Base-by-base conservation (phyloP, 2,113 vertebrate species). In the Loxodonta africana region DNA sequence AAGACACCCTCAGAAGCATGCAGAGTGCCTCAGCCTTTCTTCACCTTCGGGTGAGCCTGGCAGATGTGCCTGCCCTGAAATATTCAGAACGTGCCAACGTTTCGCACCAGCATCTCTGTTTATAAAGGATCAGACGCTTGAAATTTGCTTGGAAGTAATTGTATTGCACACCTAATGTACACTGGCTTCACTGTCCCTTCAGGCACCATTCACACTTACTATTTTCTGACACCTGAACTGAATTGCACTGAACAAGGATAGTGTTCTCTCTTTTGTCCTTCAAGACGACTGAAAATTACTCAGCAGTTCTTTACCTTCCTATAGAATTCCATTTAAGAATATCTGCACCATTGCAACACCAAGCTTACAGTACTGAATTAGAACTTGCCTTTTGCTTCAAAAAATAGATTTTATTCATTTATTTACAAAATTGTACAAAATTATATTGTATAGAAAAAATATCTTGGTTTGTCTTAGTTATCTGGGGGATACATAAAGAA, bases 401-500 rank as follows among this genome's bases (percentile, higher is more conserved):
- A 91, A 89, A 90, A 37, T 48, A 67, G 48, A 44, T 87, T 91
- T 81, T 76, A 82, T 65, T 60, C 53, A 86, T 71, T 92, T 62
- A 26, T 46, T 95, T 95, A 51, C 25, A 93, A 41, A 86, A 48
- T 69, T 65, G 6, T 74, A 3, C 23, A 53, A 7, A 53, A 53
- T 53, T 80, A 1, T 41, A 1, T 91, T 67, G 26, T 71, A 57
- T 30, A 62, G 46, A 93, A 60, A 46, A 89, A 6, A 10, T 48
- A 48, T 48, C 48, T 48, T 10, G 10, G 48, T 0, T 8, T 81
- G 37, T 41, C 33, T 17, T 90, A 25, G 5, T 37, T 92, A 69
- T 51, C 28, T 51, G 15, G 33, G 30, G 7, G 6, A 6, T 44
- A 28, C 33, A 8, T 65, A 41, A 82, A 74, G 48, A 80, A 81